Evolutionary conservation across 2,888 invertebrate species (phyloP).

Genomic region (Hymenopus coronatus): DNA sequence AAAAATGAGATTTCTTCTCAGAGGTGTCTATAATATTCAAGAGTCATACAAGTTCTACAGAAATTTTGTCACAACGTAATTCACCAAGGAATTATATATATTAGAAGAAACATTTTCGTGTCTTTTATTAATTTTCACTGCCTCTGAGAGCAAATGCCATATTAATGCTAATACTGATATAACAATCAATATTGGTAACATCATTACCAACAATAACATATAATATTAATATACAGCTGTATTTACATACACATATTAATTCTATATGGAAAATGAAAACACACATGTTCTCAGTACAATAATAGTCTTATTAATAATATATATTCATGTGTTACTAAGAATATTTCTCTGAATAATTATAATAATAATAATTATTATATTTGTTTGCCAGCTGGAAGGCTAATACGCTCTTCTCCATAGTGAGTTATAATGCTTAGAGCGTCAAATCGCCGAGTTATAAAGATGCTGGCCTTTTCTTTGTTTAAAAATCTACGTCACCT

Average conservation of each 20-base stretch:
- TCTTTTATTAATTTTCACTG: neutral
- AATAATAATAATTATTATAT: neutral
- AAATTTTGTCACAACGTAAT: neutral
- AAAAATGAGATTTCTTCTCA: neutral
- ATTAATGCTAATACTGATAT: neutral
- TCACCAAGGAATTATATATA: neutral
- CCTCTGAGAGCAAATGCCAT: neutral
- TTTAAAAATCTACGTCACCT: neutral
- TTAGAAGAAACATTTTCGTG: neutral
- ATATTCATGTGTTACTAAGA: neutral
- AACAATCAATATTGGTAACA: conserved; percentile 8
- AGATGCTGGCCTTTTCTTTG: neutral
- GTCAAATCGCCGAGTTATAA: neutral
- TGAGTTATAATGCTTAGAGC: neutral
- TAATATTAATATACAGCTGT: neutral
- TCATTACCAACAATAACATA: conserved; percentile 7
- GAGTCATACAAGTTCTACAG: neutral
- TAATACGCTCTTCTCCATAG: neutral
- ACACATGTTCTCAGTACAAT: neutral
- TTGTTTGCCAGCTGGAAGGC: neutral
- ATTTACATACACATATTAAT: conserved; percentile 7
- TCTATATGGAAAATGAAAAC: conserved; percentile 8
- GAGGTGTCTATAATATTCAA: neutral
- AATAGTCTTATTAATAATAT: conserved; percentile 4
- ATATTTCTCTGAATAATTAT: conserved; percentile 1